Evolutionary conservation across 2,113 vertebrate species (phyloP).

Genomic region (Polypterus bichir): DNA sequence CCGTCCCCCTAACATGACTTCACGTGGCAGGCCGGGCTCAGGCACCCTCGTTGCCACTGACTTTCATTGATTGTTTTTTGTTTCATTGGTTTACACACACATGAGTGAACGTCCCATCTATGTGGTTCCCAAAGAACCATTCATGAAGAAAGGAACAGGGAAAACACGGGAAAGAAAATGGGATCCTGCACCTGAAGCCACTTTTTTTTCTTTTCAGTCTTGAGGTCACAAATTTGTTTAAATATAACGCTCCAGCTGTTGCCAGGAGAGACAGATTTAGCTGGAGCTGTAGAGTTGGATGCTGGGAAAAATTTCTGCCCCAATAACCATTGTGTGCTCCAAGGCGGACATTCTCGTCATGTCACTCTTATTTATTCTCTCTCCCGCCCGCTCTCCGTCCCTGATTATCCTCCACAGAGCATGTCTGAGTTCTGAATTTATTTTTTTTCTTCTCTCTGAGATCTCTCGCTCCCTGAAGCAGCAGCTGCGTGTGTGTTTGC

Average conservation of each 20-base stretch:
- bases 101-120: too few species aligned
- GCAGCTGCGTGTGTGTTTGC: neutral
- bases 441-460: slow-evolving; percentile 14
- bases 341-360: slow-evolving; percentile 5
- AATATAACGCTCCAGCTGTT: slow-evolving; percentile 1
- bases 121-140: too few species aligned
- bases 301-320: slow-evolving; percentile 26
- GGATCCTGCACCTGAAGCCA: too few species aligned
- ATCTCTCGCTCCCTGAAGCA: slow-evolving; percentile 6
- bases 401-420: slow-evolving; percentile 20
- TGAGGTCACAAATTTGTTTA: neutral
- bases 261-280: slow-evolving; percentile 20
- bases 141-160: too few species aligned
- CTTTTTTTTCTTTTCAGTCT: too few species aligned
- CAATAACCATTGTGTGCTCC: slow-evolving; percentile 21
- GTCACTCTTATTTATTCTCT: neutral
- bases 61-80: too few species aligned
- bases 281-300: slow-evolving; percentile 24
- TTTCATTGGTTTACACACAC: too few species aligned
- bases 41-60: too few species aligned
- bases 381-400: slow-evolving; percentile 5
- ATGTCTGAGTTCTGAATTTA: slow-evolving; percentile 11
- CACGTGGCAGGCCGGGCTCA: too few species aligned
- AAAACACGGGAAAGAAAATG: too few species aligned
- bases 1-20: too few species aligned